phyloP scores from a whole-genome alignment of 1,140 invertebrate genomes.

The Dryas iulia region DNA sequence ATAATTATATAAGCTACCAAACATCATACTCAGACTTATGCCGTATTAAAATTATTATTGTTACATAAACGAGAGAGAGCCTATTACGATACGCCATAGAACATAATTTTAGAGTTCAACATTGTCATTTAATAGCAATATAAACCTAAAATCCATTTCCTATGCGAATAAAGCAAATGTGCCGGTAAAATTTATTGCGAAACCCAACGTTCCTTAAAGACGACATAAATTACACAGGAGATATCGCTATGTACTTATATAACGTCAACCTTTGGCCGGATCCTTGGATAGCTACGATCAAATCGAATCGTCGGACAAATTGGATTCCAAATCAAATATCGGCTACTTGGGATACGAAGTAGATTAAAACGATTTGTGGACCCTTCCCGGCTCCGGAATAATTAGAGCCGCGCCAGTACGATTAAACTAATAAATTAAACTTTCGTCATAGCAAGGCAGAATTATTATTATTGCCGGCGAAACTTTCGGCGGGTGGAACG shows the following conservation, averaged over 20 bases:
- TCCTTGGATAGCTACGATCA: background rate
- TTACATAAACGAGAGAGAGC: background rate
- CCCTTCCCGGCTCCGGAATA: constrained; percentile 42
- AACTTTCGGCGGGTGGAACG: constrained; percentile 61
- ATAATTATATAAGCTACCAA: background rate
- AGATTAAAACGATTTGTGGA: constrained; percentile 21
- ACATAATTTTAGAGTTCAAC: background rate
- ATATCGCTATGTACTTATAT: background rate
- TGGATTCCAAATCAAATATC: constrained; percentile 47
- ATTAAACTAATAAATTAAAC: constrained; percentile 79
- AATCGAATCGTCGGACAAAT: constrained; percentile 48
- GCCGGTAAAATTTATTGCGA: background rate
- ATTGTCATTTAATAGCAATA: background rate
- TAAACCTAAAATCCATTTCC: background rate
- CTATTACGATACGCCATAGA: background rate
- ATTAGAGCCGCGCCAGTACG: constrained; percentile 66
- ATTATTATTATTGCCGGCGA: constrained; percentile 71
- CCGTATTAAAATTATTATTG: background rate
- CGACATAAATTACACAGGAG: constrained; percentile 2
- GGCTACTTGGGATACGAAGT: constrained; percentile 15
- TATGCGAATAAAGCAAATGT: background rate
- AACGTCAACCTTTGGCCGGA: background rate
- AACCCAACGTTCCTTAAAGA: constrained; percentile 1
- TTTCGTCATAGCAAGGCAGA: constrained; percentile 69
- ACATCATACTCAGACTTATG: background rate